Conservation (phyloP, 2,797 vertebrate species). For the Enteromius radiatus region DNA sequence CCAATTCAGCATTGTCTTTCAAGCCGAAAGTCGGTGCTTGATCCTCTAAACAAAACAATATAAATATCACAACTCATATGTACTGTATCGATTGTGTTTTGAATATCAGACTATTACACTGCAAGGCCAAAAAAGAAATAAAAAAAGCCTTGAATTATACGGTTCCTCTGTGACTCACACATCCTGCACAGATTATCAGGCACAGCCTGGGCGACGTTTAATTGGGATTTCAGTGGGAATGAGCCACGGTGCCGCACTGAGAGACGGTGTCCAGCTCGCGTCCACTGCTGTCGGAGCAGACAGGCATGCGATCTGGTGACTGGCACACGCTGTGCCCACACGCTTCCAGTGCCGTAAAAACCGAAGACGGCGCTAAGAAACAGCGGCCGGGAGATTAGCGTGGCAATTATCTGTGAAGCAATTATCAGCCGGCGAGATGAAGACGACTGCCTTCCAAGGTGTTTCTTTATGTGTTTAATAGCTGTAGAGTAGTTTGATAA, state of each 20-base stretch:
- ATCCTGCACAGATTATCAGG: conserved; percentile 13
- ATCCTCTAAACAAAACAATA: too few species aligned
- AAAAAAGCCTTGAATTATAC: background rate
- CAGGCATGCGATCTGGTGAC: background rate
- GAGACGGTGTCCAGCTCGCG: conserved; percentile 11
- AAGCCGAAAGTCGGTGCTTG: background rate
- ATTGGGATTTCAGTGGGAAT: conserved; percentile 20
- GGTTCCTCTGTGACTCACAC: conserved; percentile 6
- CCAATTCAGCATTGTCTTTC: too few species aligned
- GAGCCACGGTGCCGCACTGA: background rate
- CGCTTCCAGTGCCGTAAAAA: conserved; percentile 65
- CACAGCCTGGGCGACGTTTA: background rate
- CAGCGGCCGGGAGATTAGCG: conserved; percentile 76
- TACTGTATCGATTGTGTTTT: background rate
- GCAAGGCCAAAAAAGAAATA: background rate
- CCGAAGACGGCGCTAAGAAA: conserved; percentile 68
- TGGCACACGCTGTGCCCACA: conserved; percentile 56
- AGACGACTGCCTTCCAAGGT: conserved; percentile 74
- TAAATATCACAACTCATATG: background rate
- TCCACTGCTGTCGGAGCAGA: conserved; percentile 8
- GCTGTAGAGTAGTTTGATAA: conserved; percentile 81
- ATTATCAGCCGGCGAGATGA: conserved; percentile 79
- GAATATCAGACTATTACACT: background rate
- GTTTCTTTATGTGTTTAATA: conserved; percentile 79
- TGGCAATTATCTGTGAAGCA: conserved; percentile 83